phyloP scores from a whole-genome alignment of 2,113 vertebrate genomes.

The Tachysurus fulvidraco region DNA sequence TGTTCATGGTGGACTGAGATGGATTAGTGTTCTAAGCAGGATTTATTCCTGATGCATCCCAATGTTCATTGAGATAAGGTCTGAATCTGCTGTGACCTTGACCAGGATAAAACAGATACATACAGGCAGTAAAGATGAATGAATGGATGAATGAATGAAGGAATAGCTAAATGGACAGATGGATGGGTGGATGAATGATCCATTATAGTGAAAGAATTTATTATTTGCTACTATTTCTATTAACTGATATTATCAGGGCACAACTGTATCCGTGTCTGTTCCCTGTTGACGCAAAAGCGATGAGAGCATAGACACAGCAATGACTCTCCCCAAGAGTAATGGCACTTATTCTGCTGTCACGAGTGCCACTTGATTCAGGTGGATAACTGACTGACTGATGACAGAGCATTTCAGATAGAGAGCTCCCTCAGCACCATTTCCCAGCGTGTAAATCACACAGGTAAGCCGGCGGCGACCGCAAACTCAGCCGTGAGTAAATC shows the following conservation, averaged over 20 bases:
- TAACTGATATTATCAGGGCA: not conserved
- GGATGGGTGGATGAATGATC: not conserved
- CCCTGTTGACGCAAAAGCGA: not conserved
- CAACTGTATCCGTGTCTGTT: not conserved
- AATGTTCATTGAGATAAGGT: not conserved
- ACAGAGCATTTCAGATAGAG: slow-evolving; percentile 47
- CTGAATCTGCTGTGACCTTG: not conserved
- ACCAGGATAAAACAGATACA: not conserved
- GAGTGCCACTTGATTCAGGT: slow-evolving; percentile 49
- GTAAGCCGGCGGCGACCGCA: slow-evolving; percentile 32
- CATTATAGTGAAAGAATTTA: not conserved
- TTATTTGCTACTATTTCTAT: not conserved
- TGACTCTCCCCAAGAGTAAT: slow-evolving; percentile 35
- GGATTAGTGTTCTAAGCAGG: not conserved
- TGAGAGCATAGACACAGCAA: not conserved
- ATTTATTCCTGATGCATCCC: not conserved
- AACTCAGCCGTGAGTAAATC: slow-evolving; percentile 49
- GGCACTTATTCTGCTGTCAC: slow-evolving; percentile 24
- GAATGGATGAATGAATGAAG: not conserved
- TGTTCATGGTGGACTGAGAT: not conserved
- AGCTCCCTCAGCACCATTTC: slow-evolving; percentile 37
- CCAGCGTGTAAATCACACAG: slow-evolving; percentile 46
- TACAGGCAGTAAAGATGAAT: not conserved
- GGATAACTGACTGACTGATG: slow-evolving; percentile 55
- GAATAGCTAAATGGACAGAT: not conserved